A percentile compares a stretch with the other conserved stretches of the same genome.
Evolutionary conservation across 2,888 invertebrate genomes (phyloP).

Genomic region (Crematogaster levior): DNA sequence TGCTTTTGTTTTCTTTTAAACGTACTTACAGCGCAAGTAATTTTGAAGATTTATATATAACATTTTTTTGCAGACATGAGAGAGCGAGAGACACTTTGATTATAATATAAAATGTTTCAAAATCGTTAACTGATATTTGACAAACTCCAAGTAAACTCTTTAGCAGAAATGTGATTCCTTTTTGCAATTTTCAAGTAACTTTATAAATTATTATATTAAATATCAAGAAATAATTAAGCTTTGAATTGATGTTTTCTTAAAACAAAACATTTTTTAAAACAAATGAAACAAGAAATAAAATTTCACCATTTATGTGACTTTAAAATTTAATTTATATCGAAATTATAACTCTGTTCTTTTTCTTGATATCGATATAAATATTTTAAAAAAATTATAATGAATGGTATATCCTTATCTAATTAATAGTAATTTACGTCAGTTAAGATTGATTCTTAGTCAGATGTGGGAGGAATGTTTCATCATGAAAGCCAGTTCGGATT

Average conservation of each 20-base stretch:
- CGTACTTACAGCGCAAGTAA: constrained; percentile 14
- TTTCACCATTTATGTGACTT: not conserved
- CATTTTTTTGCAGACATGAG: not conserved
- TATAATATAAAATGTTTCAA: not conserved
- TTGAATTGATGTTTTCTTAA: not conserved
- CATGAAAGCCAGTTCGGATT: constrained; percentile 4
- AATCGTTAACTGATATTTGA: not conserved
- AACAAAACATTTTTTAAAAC: not conserved
- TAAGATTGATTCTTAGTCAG: constrained; percentile 10
- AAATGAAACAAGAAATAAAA: not conserved
- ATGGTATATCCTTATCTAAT: not conserved
- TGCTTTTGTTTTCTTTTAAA: constrained; percentile 22
- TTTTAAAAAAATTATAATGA: not conserved
- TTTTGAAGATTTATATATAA: constrained; percentile 34
- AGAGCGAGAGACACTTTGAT: too few species aligned
- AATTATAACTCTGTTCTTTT: not conserved
- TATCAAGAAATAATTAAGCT: not conserved
- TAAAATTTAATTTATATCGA: not conserved
- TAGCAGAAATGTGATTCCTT: not conserved
- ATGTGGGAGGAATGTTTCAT: constrained; percentile 10
- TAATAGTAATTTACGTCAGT: not conserved
- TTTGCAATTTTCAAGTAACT: not conserved
- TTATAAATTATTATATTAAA: constrained; percentile 11
- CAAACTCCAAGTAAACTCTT: not conserved
- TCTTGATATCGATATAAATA: not conserved